A percentile compares a stretch with the other conserved stretches of the same genome.
These are phyloP conservation scores for Lycocorax pyrrhopterus DNA, from an alignment of 2,113 vertebrate species.

Conservation along the genomic window DNA sequence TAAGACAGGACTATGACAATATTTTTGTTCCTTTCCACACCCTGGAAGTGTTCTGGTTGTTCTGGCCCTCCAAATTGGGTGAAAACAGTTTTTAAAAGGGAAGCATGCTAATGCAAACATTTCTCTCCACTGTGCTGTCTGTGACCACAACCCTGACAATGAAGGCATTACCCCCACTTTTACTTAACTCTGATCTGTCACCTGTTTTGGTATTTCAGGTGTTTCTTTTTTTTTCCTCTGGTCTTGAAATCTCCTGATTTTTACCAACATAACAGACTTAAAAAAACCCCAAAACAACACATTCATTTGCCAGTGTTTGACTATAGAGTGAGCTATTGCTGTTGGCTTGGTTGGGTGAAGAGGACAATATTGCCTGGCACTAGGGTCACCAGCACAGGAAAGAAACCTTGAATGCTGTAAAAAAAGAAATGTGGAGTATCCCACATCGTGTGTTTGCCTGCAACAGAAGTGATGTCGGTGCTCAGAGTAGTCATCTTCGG, in stretches of 20 bases:
- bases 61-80: background rate
- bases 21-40: background rate
- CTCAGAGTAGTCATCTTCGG: background rate
- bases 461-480: background rate
- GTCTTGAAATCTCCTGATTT: background rate
- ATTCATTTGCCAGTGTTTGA: background rate
- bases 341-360: background rate
- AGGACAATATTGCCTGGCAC: background rate
- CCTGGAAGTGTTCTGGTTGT: background rate
- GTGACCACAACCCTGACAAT: background rate
- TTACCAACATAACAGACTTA: background rate
- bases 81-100: background rate
- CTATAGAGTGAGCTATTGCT: background rate
- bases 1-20: background rate
- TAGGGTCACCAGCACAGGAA: background rate
- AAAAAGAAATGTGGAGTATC: background rate
- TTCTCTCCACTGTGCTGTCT: background rate
- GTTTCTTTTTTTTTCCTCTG: background rate
- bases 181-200: background rate
- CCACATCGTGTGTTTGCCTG: background rate
- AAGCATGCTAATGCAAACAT: background rate
- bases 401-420: background rate
- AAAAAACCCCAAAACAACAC: too few relatives aligned
- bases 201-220: background rate
- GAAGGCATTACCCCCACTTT: background rate